Conservation (phyloP, 1,140 invertebrate genomes). For the Drosophila ohnishii region DNA sequence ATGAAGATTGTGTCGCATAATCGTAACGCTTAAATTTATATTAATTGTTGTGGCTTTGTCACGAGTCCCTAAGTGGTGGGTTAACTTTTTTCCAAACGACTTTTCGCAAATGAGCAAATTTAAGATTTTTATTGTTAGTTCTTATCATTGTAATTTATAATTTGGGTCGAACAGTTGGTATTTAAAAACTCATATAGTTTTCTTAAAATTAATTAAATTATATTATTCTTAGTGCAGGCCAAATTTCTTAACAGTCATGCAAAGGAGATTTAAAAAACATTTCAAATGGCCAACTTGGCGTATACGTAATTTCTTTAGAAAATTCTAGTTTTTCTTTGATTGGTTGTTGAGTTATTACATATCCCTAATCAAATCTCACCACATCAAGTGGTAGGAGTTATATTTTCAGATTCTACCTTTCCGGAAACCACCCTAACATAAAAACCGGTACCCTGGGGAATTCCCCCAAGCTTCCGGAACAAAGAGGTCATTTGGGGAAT, state of each 20-base stretch:
- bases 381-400: background rate
- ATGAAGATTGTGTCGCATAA: conserved; percentile 72
- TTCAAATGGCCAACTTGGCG: background rate
- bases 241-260: too few relatives aligned
- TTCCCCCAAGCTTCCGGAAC: conserved; percentile 11
- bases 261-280: too few relatives aligned
- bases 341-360: background rate
- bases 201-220: too few relatives aligned
- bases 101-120: background rate
- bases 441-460: conserved; percentile 10
- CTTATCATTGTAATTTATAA: background rate
- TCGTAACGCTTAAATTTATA: conserved; percentile 74
- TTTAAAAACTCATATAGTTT: background rate
- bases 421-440: background rate
- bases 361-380: too few relatives aligned
- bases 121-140: background rate
- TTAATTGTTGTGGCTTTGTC: conserved; percentile 53
- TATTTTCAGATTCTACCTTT: background rate
- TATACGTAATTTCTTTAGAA: background rate
- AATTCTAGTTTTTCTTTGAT: background rate
- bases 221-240: too few relatives aligned
- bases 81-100: background rate
- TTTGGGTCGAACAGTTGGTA: background rate
- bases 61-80: conserved; percentile 25
- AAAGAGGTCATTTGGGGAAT: background rate